phyloP scores from a whole-genome alignment of 2,888 invertebrate species.

The Encarsia formosa region DNA sequence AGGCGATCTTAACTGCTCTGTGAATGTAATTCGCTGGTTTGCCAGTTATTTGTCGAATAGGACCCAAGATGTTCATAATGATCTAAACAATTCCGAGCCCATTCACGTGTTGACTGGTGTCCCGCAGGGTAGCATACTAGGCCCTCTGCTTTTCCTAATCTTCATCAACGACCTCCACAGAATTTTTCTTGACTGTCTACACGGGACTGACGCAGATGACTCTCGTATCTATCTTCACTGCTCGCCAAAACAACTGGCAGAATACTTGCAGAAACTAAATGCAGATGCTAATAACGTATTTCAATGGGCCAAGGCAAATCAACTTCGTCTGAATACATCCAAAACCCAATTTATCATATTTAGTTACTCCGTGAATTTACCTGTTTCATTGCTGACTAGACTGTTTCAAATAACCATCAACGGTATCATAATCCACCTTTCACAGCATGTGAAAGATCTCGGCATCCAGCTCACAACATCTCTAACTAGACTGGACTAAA shows the following conservation, averaged over 20 bases:
- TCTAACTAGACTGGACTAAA: too few species aligned
- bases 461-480: too few species aligned
- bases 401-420: too few species aligned
- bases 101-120: background rate
- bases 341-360: background rate
- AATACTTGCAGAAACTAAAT: background rate
- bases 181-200: background rate
- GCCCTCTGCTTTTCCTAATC: constrained; percentile 3
- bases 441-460: too few species aligned
- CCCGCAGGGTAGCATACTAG: constrained; percentile 4
- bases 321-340: background rate
- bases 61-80: background rate
- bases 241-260: background rate
- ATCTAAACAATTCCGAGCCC: background rate
- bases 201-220: background rate
- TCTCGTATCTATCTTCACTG: background rate
- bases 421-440: too few species aligned
- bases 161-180: constrained; percentile 1
- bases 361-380: background rate
- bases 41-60: background rate
- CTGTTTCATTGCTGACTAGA: too few species aligned
- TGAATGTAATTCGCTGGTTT: background rate
- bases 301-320: background rate
- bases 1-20: background rate
- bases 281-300: background rate